A percentile compares a stretch with the other conserved stretches of the same genome.
Evolutionary conservation across 2,797 vertebrate species (phyloP).

Genomic region (Lacerta bilineata): DNA sequence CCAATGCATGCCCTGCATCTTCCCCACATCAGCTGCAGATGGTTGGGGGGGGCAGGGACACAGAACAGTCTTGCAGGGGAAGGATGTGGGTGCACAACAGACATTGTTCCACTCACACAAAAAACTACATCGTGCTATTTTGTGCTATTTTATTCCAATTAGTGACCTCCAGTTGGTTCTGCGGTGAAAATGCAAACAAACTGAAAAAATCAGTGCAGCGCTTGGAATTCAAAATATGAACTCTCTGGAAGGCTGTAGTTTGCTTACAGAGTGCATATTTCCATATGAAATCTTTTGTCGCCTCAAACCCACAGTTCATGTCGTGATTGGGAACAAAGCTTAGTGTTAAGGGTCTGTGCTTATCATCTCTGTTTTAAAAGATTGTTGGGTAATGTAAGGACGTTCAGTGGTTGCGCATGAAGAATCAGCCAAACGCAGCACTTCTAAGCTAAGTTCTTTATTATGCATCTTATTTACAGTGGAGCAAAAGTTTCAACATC

Average conservation of each 20-base stretch:
- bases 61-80: no score
- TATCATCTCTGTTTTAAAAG: not conserved
- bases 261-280: not conserved
- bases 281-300: not conserved
- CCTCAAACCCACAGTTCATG: not conserved
- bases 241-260: not conserved
- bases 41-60: no score
- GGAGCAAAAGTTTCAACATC: no score
- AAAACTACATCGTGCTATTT: no score
- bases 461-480: no score
- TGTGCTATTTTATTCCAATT: not conserved
- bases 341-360: not conserved
- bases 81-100: no score
- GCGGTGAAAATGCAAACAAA: constrained; percentile 11
- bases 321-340: not conserved
- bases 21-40: no score
- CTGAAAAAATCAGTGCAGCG: not conserved
- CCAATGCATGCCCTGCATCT: no score
- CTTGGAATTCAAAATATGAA: not conserved
- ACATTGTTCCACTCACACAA: no score
- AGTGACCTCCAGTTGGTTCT: not conserved
- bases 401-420: no score
- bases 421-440: no score
- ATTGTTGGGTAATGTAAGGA: not conserved
- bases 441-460: no score